Conservation (phyloP, 2,113 vertebrate species). For the Brachirus orientalis region DNA sequence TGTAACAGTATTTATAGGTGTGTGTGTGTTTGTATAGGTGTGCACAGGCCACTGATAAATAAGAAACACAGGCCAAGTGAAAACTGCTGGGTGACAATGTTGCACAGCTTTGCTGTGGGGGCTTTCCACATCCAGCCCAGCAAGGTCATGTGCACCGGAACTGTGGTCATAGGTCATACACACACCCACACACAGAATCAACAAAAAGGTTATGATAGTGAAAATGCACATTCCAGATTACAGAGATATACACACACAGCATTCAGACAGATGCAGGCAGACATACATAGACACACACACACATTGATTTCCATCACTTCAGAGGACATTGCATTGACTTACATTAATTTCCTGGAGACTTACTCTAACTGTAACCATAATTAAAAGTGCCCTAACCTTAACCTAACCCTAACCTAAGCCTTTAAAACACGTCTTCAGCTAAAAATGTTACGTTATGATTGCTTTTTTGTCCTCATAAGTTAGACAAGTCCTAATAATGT, state of each 20-base stretch:
- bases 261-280: neutral
- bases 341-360: too few species aligned
- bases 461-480: too few species aligned
- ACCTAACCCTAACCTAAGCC: too few species aligned
- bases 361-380: too few species aligned
- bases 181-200: neutral
- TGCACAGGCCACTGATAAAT: constrained; percentile 8
- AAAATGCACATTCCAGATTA: constrained; percentile 8
- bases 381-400: too few species aligned
- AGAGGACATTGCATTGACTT: too few species aligned
- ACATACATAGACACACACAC: neutral
- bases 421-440: too few species aligned
- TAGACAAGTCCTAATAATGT: too few species aligned
- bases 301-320: too few species aligned
- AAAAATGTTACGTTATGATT: too few species aligned
- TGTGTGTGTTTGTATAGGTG: constrained; percentile 9
- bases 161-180: constrained; percentile 61
- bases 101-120: constrained; percentile 57
- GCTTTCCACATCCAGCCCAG: constrained; percentile 77
- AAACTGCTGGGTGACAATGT: constrained; percentile 33
- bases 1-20: constrained; percentile 25
- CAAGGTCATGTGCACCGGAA: constrained; percentile 76
- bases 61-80: constrained; percentile 35
- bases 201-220: constrained; percentile 24
- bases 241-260: constrained; percentile 2